These are phyloP conservation scores for Oncorhynchus keta DNA, from an alignment of 2,113 vertebrate genomes.

Conservation along the genomic window DNA sequence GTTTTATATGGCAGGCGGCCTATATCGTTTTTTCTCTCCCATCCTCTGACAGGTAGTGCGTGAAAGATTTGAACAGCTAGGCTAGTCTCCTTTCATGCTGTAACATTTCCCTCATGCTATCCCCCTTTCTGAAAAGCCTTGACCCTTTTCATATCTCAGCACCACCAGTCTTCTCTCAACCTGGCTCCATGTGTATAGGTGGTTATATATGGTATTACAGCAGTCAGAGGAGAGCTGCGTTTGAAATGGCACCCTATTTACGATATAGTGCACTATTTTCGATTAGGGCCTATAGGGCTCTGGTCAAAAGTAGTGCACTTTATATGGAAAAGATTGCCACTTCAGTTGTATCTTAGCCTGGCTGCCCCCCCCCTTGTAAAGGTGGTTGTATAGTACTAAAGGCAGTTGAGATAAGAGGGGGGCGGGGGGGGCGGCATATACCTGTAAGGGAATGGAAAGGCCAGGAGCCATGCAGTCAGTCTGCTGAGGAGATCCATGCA, in stretches of 20 bases:
- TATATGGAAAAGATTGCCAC: too few relatives aligned
- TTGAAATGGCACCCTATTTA: too few relatives aligned
- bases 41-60: slow-evolving; percentile 11
- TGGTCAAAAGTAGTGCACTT: too few relatives aligned
- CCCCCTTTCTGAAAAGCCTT: too few relatives aligned
- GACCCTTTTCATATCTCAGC: neutral
- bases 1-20: neutral
- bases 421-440: neutral
- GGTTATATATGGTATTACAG: slow-evolving; percentile 3
- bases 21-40: neutral
- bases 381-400: slow-evolving; percentile 1
- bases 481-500: neutral
- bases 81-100: neutral
- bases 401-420: neutral
- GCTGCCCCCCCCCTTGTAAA: neutral
- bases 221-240: neutral
- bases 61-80: neutral
- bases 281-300: too few relatives aligned
- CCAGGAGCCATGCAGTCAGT: neutral
- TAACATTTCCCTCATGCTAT: slow-evolving; percentile 26
- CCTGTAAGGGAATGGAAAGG: slow-evolving; percentile 6
- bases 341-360: neutral
- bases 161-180: slow-evolving; percentile 6
- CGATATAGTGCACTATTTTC: too few relatives aligned
- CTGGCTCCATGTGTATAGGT: neutral